Conservation (phyloP, 2,888 invertebrate genomes). For the Glyphotaelius pellucidus region DNA sequence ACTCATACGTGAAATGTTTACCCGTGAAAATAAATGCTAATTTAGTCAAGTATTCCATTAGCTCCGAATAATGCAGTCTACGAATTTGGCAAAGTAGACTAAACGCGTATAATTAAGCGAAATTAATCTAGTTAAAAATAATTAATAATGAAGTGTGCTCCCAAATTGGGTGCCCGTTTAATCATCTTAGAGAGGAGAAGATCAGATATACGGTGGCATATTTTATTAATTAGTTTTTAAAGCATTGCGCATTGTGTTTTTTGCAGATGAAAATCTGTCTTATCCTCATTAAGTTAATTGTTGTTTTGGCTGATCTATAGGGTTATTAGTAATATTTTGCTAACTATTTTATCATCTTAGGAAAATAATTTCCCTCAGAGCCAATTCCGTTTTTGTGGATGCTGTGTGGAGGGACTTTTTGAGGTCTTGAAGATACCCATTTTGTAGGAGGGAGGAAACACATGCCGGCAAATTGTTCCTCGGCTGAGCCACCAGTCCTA, state of each 20-base stretch:
- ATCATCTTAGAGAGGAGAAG: neutral
- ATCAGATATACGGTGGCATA: neutral
- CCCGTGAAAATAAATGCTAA: neutral
- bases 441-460: too few relatives aligned
- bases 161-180: neutral
- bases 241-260: neutral
- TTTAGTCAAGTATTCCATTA: neutral
- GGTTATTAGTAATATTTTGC: too few relatives aligned
- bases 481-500: too few relatives aligned
- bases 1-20: neutral
- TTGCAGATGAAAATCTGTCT: neutral
- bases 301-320: too few relatives aligned
- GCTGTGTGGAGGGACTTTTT: too few relatives aligned
- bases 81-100: conserved; percentile 7
- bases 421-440: too few relatives aligned
- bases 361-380: too few relatives aligned
- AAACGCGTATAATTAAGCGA: conserved; percentile 18
- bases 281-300: neutral
- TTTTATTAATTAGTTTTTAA: neutral
- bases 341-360: too few relatives aligned
- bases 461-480: too few relatives aligned
- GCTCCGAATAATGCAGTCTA: neutral
- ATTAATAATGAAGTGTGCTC: neutral
- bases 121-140: conserved; percentile 16
- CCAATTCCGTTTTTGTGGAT: too few relatives aligned